These are phyloP conservation scores for Morinoia aosen DNA, from an alignment of 2,888 invertebrate species.

Conservation along the genomic window DNA sequence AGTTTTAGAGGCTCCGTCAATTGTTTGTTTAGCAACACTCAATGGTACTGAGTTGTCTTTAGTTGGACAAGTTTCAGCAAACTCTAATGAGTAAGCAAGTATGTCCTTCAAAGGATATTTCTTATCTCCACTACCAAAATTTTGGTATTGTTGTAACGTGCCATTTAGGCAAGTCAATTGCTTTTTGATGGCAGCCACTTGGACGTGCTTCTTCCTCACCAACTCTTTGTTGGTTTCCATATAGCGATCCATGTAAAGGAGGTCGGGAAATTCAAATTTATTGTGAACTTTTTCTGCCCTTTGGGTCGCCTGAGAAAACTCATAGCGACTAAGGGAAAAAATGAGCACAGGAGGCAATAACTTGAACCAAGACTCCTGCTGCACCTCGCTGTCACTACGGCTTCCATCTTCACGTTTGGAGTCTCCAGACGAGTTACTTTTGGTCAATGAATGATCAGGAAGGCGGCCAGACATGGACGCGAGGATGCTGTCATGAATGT, in stretches of 20 bases:
- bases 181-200: conserved; percentile 70
- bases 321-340: conserved; percentile 73
- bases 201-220: conserved; percentile 71
- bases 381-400: conserved; percentile 44
- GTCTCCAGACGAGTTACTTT: conserved; percentile 67
- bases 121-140: conserved; percentile 70
- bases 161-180: conserved; percentile 58
- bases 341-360: conserved; percentile 72
- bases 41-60: conserved; percentile 52
- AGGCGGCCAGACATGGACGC: conserved; percentile 71
- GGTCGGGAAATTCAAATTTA: conserved; percentile 73
- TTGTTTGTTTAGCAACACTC: conserved; percentile 53
- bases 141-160: conserved; percentile 61
- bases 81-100: conserved; percentile 72
- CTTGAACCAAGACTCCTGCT: conserved; percentile 72
- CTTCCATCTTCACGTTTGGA: conserved; percentile 67
- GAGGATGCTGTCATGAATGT: conserved; percentile 73
- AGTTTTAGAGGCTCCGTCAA: conserved; percentile 58
- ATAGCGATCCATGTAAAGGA: conserved; percentile 73
- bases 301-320: conserved; percentile 72
- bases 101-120: conserved; percentile 72
- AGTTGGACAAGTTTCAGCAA: conserved; percentile 70
- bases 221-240: conserved; percentile 72
- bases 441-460: not conserved
- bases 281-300: conserved; percentile 74